Conservation (phyloP, 2,113 vertebrate genomes). For the Limnothrissa miodon region DNA sequence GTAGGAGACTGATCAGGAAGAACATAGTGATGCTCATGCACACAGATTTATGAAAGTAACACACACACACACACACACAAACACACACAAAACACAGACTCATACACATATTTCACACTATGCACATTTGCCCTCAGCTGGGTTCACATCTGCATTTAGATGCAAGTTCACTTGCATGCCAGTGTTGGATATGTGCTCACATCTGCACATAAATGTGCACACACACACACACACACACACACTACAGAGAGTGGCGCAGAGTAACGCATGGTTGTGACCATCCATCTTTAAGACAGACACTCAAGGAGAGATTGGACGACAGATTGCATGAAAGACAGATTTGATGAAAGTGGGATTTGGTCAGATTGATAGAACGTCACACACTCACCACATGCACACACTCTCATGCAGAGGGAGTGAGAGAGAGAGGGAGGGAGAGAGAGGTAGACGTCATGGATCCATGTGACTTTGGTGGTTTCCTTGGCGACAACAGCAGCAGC, state of each 20-base stretch:
- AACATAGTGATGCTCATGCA: not conserved
- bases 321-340: not conserved
- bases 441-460: slow-evolving; percentile 61
- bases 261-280: not conserved
- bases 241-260: not conserved
- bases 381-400: not conserved
- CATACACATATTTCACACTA: not conserved
- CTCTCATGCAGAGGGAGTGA: slow-evolving; percentile 27
- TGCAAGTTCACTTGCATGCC: too few relatives aligned
- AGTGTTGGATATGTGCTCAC: not conserved
- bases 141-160: too few relatives aligned
- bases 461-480: slow-evolving; percentile 77
- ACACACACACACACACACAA: not conserved
- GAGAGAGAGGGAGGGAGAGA: slow-evolving; percentile 45
- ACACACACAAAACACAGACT: not conserved
- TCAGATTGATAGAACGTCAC: slow-evolving; percentile 5
- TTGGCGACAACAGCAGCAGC: slow-evolving; percentile 75
- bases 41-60: not conserved
- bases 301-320: slow-evolving; percentile 45
- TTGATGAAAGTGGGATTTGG: not conserved
- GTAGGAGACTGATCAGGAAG: not conserved
- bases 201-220: not conserved
- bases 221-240: not conserved
- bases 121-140: too few relatives aligned
- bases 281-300: not conserved